A percentile compares a stretch with the other conserved stretches of the same genome.
Conservation (phyloP, 2,888 invertebrate species). For the Chesias legatella region DNA sequence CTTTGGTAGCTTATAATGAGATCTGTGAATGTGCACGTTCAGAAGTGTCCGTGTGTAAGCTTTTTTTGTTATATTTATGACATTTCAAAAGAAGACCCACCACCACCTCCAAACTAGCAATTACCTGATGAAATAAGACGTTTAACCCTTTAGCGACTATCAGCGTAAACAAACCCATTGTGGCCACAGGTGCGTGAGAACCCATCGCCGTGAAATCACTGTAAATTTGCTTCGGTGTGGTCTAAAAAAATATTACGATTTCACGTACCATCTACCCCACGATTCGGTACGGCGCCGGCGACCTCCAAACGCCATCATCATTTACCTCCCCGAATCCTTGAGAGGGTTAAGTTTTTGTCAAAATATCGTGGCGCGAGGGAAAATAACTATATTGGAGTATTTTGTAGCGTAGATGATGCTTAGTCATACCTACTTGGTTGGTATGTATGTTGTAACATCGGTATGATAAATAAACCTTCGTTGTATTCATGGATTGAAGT, state of each 20-base stretch:
- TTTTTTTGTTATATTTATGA: neutral
- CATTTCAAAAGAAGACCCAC: neutral
- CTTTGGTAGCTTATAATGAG: too few relatives aligned
- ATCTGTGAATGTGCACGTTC: too few relatives aligned
- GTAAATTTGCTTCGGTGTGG: conserved; percentile 76
- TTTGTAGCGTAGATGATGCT: too few relatives aligned
- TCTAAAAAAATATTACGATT: conserved; percentile 68
- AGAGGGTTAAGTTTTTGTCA: conserved; percentile 17
- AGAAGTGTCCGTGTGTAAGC: too few relatives aligned
- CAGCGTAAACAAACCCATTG: conserved; percentile 54
- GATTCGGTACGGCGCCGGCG: conserved; percentile 70
- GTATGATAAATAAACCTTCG: too few relatives aligned
- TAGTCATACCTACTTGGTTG: too few relatives aligned
- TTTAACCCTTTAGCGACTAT: conserved; percentile 40
- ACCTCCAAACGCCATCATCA: conserved; percentile 59
- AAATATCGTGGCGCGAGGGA: neutral
- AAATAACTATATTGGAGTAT: too few relatives aligned
- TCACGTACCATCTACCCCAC: conserved; percentile 71
- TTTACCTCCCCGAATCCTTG: conserved; percentile 48
- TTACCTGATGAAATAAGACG: conserved; percentile 29
- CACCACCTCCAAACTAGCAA: conserved; percentile 13
- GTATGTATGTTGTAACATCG: too few relatives aligned
- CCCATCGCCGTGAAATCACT: conserved; percentile 72
- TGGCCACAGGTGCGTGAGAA: conserved; percentile 70
- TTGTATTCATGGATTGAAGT: too few relatives aligned